These are phyloP conservation scores for Aviceda subcristata DNA, from an alignment of 2,113 vertebrate genomes.

Conservation along the genomic window DNA sequence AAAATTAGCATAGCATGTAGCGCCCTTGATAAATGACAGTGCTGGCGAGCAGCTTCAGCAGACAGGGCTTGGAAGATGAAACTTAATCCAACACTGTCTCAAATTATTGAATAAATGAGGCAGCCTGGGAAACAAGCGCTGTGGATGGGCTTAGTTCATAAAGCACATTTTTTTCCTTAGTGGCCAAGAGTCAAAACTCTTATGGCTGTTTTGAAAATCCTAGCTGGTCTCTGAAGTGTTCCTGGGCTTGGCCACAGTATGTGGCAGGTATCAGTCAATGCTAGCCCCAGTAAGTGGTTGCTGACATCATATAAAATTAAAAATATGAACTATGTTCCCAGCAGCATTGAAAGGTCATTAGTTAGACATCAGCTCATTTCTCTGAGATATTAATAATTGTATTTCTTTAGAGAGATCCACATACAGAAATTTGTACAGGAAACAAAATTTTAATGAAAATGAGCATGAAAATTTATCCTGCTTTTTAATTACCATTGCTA, in stretches of 20 bases:
- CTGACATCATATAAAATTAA: not conserved
- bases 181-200: not conserved
- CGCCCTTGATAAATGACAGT: conserved; percentile 13
- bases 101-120: not conserved
- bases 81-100: conserved; percentile 27
- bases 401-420: not conserved
- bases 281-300: not conserved
- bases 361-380: not conserved
- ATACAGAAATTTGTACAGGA: not conserved
- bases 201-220: not conserved
- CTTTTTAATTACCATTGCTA: not conserved
- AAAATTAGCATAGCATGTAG: not conserved
- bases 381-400: not conserved
- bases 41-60: not conserved
- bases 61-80: not conserved
- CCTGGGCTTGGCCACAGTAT: not conserved
- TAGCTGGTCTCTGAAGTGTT: not conserved
- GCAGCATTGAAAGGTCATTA: not conserved
- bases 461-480: not conserved
- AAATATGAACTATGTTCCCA: not conserved
- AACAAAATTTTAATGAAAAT: not conserved
- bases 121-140: conserved; percentile 35
- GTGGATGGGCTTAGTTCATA: not conserved
- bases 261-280: not conserved
- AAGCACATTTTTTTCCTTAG: not conserved